Evolutionary conservation across 1,140 invertebrate species (phyloP).

Genomic region (Cherax destructor): DNA sequence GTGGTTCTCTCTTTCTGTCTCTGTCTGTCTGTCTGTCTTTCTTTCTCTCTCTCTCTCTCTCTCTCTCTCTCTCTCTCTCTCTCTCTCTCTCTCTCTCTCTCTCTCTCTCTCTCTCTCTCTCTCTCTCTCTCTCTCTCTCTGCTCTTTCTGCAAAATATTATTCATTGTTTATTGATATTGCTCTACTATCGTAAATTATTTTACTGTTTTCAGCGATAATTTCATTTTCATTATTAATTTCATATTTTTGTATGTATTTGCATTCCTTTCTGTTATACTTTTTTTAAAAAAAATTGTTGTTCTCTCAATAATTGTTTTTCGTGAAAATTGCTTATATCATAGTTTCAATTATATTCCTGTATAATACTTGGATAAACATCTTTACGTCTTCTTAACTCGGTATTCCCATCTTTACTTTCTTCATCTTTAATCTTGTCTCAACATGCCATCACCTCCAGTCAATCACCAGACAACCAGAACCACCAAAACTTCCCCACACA

Average conservation of each 20-base stretch:
- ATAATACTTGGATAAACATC: too few species aligned
- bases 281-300: neutral
- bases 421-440: too few species aligned
- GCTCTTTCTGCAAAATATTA: neutral
- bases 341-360: too few species aligned
- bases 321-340: too few species aligned
- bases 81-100: too few species aligned
- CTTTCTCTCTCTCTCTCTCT: neutral
- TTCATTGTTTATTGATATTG: slow-evolving; percentile 9
- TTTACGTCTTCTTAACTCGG: too few species aligned
- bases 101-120: neutral
- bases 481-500: neutral
- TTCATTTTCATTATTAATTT: too few species aligned
- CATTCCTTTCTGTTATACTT: neutral
- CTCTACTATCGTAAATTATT: neutral
- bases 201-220: too few species aligned
- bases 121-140: too few species aligned
- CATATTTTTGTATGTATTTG: too few species aligned
- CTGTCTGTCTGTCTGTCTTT: neutral
- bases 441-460: too few species aligned
- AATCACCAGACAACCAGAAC: neutral
- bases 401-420: too few species aligned
- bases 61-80: neutral
- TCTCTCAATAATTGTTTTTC: neutral
- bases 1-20: neutral